These are phyloP conservation scores for Nowickia ferox DNA, from an alignment of 2,888 invertebrate genomes.

Conservation along the genomic window DNA sequence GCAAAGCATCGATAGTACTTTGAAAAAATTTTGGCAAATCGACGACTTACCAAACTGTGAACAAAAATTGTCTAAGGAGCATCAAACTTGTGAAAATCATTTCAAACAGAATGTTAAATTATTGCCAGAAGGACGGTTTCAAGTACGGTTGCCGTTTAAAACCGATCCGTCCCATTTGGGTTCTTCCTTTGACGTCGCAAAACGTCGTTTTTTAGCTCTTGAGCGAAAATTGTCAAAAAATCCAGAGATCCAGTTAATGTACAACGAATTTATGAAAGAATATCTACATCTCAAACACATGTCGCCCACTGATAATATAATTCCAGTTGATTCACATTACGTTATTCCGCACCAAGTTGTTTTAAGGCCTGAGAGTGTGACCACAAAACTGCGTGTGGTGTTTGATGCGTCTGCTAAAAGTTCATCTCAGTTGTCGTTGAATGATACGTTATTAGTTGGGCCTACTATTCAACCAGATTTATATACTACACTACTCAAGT, in stretches of 20 bases:
- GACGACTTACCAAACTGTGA: slow-evolving; percentile 42
- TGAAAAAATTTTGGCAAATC: slow-evolving; percentile 52
- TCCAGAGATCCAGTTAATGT: not conserved
- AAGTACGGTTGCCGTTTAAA: slow-evolving; percentile 59
- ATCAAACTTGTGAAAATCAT: slow-evolving; percentile 45
- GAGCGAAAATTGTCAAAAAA: slow-evolving; percentile 52
- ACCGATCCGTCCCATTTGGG: slow-evolving; percentile 40
- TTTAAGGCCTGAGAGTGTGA: slow-evolving; percentile 46
- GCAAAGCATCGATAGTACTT: slow-evolving; percentile 8
- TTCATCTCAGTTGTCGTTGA: slow-evolving; percentile 58
- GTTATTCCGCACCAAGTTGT: slow-evolving; percentile 67
- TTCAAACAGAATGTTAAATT: slow-evolving; percentile 26
- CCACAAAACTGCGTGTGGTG: slow-evolving; percentile 61
- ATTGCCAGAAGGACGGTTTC: slow-evolving; percentile 54
- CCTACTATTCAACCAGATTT: slow-evolving; percentile 55
- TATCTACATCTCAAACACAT: not conserved
- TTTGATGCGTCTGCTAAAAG: slow-evolving; percentile 64
- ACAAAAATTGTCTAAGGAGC: slow-evolving; percentile 20
- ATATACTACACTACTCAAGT: slow-evolving; percentile 28
- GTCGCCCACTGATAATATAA: not conserved
- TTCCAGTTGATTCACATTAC: slow-evolving; percentile 40
- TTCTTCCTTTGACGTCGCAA: slow-evolving; percentile 56
- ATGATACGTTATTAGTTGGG: slow-evolving; percentile 57
- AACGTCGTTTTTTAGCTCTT: slow-evolving; percentile 56
- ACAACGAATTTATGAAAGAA: not conserved